Conservation (phyloP, 2,797 vertebrate species). For the Paratrypauchen microcephalus region DNA sequence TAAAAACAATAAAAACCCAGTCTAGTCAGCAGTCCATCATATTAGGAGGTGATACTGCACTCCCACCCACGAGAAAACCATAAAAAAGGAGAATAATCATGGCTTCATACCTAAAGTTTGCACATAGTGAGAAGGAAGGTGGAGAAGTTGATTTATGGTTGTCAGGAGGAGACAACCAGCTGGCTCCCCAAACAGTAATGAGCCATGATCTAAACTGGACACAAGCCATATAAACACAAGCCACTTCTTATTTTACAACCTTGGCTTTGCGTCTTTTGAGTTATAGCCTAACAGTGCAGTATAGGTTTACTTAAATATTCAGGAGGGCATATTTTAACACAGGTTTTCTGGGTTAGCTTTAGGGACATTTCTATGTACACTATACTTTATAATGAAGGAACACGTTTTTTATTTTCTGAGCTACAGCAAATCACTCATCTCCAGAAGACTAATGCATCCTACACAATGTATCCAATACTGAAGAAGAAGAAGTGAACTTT, state of each 20-base stretch:
- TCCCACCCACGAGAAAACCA: neutral
- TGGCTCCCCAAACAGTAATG: slow-evolving; percentile 23
- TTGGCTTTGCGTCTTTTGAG: neutral
- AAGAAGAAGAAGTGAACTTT: too few relatives aligned
- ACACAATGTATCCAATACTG: neutral
- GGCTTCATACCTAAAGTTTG: neutral
- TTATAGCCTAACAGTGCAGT: neutral
- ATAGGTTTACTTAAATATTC: slow-evolving; percentile 9
- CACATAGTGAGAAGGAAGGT: neutral
- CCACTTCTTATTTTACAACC: neutral
- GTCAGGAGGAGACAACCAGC: slow-evolving; percentile 12
- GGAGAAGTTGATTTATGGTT: neutral
- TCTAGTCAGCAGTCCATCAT: neutral
- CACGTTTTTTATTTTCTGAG: too few relatives aligned
- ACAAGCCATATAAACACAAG: neutral
- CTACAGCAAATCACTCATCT: too few relatives aligned
- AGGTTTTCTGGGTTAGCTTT: neutral
- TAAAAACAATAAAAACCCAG: too few relatives aligned
- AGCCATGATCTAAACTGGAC: slow-evolving; percentile 21
- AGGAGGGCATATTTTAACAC: slow-evolving; percentile 1
- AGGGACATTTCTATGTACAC: neutral
- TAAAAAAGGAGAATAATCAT: neutral
- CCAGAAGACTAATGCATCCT: too few relatives aligned
- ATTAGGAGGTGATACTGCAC: neutral
- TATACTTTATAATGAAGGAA: neutral